Conservation (phyloP, 2,113 vertebrate species). For the Jacana jacana region DNA sequence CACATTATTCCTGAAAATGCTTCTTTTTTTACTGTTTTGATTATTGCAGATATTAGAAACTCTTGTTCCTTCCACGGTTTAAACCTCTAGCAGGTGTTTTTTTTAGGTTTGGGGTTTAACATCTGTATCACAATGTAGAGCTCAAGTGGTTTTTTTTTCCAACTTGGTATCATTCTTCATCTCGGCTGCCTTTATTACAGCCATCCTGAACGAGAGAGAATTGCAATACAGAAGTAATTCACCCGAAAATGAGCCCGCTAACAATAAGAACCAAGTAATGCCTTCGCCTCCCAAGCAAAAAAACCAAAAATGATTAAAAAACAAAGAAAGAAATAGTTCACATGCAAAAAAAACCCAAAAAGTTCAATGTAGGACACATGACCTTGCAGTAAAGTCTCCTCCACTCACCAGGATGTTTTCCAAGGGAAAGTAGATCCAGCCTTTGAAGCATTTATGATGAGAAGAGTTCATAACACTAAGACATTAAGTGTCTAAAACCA, state of each 20-base stretch:
- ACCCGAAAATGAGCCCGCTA: neutral
- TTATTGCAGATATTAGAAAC: neutral
- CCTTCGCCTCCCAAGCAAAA: neutral
- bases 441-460: neutral
- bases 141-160: neutral
- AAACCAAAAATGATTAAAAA: neutral
- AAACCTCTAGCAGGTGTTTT: neutral
- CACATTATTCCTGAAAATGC: neutral
- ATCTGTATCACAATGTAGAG: neutral
- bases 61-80: neutral
- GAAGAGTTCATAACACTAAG: neutral
- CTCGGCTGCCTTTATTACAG: neutral
- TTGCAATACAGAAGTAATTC: neutral
- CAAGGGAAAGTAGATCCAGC: too few species aligned
- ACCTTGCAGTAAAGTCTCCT: too few species aligned
- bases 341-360: neutral
- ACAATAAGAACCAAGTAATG: neutral
- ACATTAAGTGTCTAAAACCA: neutral
- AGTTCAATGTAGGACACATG: neutral
- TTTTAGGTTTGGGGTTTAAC: too few species aligned
- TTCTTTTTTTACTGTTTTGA: neutral
- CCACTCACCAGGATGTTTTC: too few species aligned
- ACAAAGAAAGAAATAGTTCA: too few species aligned
- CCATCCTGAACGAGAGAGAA: neutral
- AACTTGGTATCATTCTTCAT: neutral